Conservation (phyloP, 2,797 vertebrate species). For the Siniperca undulata region DNA sequence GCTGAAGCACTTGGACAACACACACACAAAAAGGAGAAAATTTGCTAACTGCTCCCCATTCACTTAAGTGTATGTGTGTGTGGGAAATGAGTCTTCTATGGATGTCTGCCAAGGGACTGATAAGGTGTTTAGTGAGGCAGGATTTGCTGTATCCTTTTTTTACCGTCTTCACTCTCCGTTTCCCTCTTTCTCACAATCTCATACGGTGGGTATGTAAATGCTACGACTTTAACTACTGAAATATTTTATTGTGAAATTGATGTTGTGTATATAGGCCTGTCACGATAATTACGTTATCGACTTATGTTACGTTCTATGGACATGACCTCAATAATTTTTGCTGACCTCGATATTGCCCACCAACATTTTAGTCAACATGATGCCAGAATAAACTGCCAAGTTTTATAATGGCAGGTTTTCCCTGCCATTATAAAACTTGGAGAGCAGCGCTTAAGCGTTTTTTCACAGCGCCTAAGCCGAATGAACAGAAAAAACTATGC, state of each 20-base stretch:
- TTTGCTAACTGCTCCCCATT: conserved; percentile 46
- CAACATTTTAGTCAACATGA: no score
- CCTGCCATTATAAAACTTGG: no score
- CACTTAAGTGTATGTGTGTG: conserved; percentile 24
- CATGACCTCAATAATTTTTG: no score
- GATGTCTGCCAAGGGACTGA: conserved; percentile 52
- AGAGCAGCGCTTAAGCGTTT: no score
- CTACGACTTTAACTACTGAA: not conserved
- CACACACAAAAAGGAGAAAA: conserved; percentile 49
- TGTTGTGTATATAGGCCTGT: not conserved
- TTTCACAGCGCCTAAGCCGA: no score
- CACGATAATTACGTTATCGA: no score
- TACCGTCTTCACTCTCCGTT: not conserved
- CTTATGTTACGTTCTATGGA: no score
- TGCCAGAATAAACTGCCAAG: no score
- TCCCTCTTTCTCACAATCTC: not conserved
- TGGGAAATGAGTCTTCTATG: conserved; percentile 62
- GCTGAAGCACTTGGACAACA: conserved; percentile 2
- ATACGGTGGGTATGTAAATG: not conserved
- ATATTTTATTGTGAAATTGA: not conserved
- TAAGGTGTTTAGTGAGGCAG: conserved; percentile 45
- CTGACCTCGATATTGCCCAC: no score
- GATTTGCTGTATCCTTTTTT: conserved; percentile 32
- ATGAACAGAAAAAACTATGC: no score
- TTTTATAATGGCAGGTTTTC: no score